Evolutionary conservation across 2,113 vertebrate species (phyloP), one percentile per base, ranked within the genome.

Genomic region (Platichthys flesus): DNA sequence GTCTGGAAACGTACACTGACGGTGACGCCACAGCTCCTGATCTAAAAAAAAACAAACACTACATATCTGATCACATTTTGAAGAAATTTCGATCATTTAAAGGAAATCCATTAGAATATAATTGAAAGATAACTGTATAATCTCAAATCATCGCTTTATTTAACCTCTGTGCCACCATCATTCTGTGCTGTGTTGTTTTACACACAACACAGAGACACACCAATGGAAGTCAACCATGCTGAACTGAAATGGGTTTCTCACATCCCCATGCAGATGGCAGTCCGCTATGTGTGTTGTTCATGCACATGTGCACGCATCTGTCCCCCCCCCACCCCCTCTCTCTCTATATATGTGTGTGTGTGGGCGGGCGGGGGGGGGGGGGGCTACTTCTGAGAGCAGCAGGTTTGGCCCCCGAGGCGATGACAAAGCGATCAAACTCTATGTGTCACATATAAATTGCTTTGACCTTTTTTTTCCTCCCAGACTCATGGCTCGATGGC

Each of bases 361-460:
- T 56, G 70, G 24, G 69, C 42, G 61, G 61, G 51, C 76, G 45
- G 57, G 76, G 1, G 1, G 7, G 31, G 59, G 18, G 35, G 35
- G 8, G 23, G 9, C 42, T 81, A 77, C 69, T 71, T 82, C 40
- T 73, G 74, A 82, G 87, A 84, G 83, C 55, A 69, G 88, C 90
- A 91, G 88, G 88, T 90, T 90, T 71, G 85, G 87, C 78, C 90
- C 93, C 92, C 58, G 71, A 91, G 92, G 93, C 92, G 91, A 94
- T 94, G 93, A 94, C 94, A 94, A 93, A 94, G 90, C 92, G 92
- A 94, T 95, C 94, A 94, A 94, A 93, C 89, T 93, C 91, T 90
- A 86, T 84, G 90, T 94, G 94, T 95, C 93, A 94, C 93, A 93
- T 95, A 94, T 94, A 95, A 95, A 95, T 95, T 95, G 94, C 93